A percentile compares a stretch with the other conserved stretches of the same genome.
These are phyloP conservation scores for Folsomia manolachei DNA, from an alignment of 2,888 invertebrate genomes.

Conservation along the genomic window DNA sequence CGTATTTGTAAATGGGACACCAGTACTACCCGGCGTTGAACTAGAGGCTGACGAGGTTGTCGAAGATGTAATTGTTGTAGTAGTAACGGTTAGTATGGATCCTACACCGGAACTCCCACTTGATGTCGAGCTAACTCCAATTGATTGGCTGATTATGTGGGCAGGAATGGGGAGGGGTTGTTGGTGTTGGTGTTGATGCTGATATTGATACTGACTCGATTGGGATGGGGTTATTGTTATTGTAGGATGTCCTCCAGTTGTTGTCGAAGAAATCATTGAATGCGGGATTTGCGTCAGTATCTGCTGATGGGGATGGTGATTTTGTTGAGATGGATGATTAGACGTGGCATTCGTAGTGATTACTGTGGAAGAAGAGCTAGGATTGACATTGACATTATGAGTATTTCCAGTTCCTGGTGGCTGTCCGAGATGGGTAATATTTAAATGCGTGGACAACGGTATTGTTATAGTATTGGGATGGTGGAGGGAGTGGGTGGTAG, in stretches of 20 bases:
- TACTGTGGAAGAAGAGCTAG: not conserved
- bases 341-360: not conserved
- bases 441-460: slow-evolving; percentile 30
- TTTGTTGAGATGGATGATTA: not conserved
- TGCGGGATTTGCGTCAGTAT: not conserved
- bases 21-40: not conserved
- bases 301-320: not conserved
- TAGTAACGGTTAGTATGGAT: not conserved
- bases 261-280: not conserved
- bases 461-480: slow-evolving; percentile 15
- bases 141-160: not conserved
- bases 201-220: not conserved
- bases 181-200: too few species aligned
- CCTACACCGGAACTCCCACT: not conserved
- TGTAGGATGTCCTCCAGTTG: not conserved
- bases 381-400: not conserved
- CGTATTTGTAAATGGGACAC: not conserved
- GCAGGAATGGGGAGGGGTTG: not conserved
- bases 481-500: slow-evolving; percentile 21
- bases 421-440: slow-evolving; percentile 15
- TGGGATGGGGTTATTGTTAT: not conserved
- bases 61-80: slow-evolving; percentile 6
- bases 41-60: slow-evolving; percentile 6
- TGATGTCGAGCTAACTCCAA: not conserved
- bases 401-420: not conserved